These are phyloP conservation scores for Heterodera carotae DNA, from an alignment of 1,140 invertebrate species.

Conservation along the genomic window DNA sequence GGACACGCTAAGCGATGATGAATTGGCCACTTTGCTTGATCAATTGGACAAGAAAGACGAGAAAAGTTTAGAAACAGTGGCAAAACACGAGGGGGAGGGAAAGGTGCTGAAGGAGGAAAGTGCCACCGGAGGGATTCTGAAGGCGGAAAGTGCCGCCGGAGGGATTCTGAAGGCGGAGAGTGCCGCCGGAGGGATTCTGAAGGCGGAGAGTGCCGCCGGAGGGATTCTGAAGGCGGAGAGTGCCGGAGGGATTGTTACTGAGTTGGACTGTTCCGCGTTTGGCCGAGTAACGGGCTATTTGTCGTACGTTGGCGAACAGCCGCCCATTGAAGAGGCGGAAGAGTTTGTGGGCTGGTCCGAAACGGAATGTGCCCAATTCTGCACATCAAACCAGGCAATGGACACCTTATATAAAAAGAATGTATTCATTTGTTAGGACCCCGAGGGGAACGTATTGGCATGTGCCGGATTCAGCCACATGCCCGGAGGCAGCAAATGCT, in stretches of 20 bases:
- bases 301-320: constrained; percentile 13
- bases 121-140: not conserved
- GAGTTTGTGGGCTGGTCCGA: constrained; percentile 30
- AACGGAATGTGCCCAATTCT: constrained; percentile 24
- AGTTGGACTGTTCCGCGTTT: constrained; percentile 20
- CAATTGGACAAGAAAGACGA: constrained; percentile 15
- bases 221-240: not conserved
- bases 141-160: not conserved
- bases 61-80: not conserved
- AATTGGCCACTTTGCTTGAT: constrained; percentile 21
- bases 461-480: constrained; percentile 26
- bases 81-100: not conserved
- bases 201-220: not conserved
- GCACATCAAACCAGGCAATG: constrained; percentile 2
- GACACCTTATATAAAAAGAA: not conserved
- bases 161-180: not conserved
- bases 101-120: not conserved
- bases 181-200: not conserved
- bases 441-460: constrained; percentile 16
- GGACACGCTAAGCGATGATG: constrained; percentile 11
- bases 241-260: not conserved
- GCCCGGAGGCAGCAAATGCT: constrained; percentile 25
- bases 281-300: constrained; percentile 16
- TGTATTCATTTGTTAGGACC: constrained; percentile 4
- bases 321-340: constrained; percentile 12